Percentiles rank a stretch among this genome's conserved stretches.
Conservation (phyloP, 2,888 invertebrate genomes). For the Spilosoma lubricipeda region DNA sequence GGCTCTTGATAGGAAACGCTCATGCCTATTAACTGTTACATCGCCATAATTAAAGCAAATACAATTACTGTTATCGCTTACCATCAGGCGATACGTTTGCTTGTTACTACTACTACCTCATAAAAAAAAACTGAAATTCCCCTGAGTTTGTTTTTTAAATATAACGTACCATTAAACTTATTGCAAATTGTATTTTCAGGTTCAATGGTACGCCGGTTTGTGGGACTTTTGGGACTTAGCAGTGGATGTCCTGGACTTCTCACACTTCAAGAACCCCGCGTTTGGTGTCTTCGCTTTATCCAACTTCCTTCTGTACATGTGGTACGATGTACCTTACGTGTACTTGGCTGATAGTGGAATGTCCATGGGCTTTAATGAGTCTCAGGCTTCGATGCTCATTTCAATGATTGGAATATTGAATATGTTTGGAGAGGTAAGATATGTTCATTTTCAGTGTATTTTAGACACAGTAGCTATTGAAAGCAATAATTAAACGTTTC, state of each 20-base stretch:
- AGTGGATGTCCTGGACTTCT: slow-evolving; percentile 93
- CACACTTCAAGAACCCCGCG: slow-evolving; percentile 90
- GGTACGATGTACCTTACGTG: slow-evolving; percentile 97
- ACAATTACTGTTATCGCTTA: no score
- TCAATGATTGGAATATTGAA: slow-evolving; percentile 95
- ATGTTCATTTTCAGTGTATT: slow-evolving; percentile 28
- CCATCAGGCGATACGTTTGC: no score
- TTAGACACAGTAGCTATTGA: no score
- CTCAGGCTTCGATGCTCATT: slow-evolving; percentile 92
- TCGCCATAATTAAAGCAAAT: no score
- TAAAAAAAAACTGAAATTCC: no score
- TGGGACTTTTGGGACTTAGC: slow-evolving; percentile 92
- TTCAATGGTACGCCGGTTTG: slow-evolving; percentile 90
- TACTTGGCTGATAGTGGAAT: slow-evolving; percentile 94
- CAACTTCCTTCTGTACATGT: slow-evolving; percentile 95
- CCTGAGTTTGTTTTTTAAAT: no score
- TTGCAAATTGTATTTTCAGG: slow-evolving; percentile 60
- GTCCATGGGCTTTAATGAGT: slow-evolving; percentile 89
- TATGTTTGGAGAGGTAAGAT: slow-evolving; percentile 94
- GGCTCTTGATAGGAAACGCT: no score
- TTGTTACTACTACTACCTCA: no score
- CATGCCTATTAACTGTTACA: neutral
- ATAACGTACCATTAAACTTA: neutral
- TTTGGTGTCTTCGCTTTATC: slow-evolving; percentile 94
- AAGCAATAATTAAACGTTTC: no score